Conservation (phyloP, 2,113 vertebrate species). For the Corythornis cristatus region DNA sequence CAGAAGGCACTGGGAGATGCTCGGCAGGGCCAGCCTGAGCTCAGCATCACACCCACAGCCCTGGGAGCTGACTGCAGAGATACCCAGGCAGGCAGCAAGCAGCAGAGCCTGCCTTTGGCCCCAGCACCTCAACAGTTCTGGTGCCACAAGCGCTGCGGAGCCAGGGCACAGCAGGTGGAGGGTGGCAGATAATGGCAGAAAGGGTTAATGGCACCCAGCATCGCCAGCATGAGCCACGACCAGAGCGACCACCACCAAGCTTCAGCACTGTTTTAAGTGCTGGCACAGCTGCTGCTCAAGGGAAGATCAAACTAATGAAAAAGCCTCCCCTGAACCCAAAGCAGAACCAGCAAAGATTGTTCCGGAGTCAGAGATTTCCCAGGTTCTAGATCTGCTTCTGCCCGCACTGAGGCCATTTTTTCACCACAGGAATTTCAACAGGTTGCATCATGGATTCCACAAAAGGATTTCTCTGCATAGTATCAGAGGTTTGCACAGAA, state of each 20-base stretch:
- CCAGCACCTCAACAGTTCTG: rapidly evolving
- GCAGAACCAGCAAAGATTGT: background rate
- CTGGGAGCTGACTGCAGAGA: background rate
- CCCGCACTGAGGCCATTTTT: background rate
- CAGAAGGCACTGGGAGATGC: background rate
- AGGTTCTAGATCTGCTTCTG: background rate
- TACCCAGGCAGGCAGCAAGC: rapidly evolving
- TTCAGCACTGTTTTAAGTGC: too few species aligned
- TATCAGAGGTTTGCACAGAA: background rate
- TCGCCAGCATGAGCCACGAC: background rate
- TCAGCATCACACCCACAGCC: rapidly evolving
- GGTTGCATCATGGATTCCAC: too few species aligned
- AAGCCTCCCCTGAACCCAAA: rapidly evolving
- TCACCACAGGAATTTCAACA: background rate
- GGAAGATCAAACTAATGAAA: background rate
- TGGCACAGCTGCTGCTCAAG: background rate
- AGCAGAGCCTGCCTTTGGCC: background rate
- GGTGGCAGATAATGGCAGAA: rapidly evolving
- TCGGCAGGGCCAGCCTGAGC: rapidly evolving
- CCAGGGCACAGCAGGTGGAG: background rate
- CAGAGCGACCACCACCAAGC: background rate
- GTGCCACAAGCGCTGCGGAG: background rate
- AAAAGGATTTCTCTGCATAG: rapidly evolving
- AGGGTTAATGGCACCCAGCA: background rate
- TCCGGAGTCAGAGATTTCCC: background rate